Evolutionary conservation across 2,888 invertebrate genomes (phyloP), one percentile per base, ranked within the genome.

Genomic region (Calameuta filiformis): DNA sequence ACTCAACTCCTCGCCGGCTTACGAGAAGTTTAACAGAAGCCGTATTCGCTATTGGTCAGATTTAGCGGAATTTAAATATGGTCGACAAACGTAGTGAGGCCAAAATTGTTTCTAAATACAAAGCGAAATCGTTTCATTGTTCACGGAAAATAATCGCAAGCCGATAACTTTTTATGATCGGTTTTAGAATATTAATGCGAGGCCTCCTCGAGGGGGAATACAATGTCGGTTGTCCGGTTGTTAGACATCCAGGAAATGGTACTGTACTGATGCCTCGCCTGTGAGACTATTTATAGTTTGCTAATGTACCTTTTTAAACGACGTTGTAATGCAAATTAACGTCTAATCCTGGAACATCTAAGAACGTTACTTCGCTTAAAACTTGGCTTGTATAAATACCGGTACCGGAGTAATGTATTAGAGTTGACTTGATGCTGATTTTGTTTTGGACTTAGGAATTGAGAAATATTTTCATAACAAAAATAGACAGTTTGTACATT

Each of bases 21-120:
- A 56, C 23, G 56, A 56, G 56, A 56, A 56, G 23, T 15, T 23
- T 23, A 56, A 56, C 56, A 56, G 56, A 56, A 56, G 23, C 56
- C 23, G 9, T 23, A 56, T 56, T 56, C 9, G 56, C 56, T 56
- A 76, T 76, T 75, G 68, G 74, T 37, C 33, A 34, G 12, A 68
- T 73, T 68, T 23, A n/a, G 12, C n/a, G 68, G 74, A 74, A 75
- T 23, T 30, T 56, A 31, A 76, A 78, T 35, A 77, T 80, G 79
- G 75, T 40, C 35, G 68, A 73, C 80, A 78, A 76, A 80, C 35
- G 74, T 37, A n/a, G 35, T 12, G 74, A 34, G 35, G 12, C 34
- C 30, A 74, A 34, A 12, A 30, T 35, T 35, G 74, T 74, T 74
- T 74, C 37, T 23, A 74, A 74, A 74, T 23, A 37, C 35, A 34